A percentile compares a stretch with the other conserved stretches of the same genome.
Evolutionary conservation across 2,797 vertebrate species (phyloP).

Genomic region (Anguilla obscura): DNA sequence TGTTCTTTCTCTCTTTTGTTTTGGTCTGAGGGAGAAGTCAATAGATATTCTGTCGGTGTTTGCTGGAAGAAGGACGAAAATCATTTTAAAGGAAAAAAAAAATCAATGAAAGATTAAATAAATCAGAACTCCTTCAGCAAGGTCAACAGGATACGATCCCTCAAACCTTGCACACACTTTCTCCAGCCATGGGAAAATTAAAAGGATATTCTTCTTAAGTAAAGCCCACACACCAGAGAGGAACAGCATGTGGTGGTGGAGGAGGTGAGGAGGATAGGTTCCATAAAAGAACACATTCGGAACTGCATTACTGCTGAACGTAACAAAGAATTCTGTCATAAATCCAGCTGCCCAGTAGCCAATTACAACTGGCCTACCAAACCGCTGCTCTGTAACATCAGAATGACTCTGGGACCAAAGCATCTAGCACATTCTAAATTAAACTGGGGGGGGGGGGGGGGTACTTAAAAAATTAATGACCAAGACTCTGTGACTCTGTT

Average conservation of each 20-base stretch:
- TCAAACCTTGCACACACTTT: neutral
- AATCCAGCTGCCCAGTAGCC: neutral
- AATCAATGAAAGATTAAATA: slow-evolving; percentile 34
- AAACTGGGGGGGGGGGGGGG: neutral
- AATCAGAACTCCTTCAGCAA: slow-evolving; percentile 21
- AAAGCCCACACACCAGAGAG: neutral
- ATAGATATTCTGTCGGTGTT: slow-evolving; percentile 19
- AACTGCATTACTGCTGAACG: slow-evolving; percentile 6
- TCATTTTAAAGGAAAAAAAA: slow-evolving; percentile 15
- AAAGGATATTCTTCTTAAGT: slow-evolving; percentile 31
- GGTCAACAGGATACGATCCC: slow-evolving; percentile 26
- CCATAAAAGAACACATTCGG: neutral
- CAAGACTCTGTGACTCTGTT: neutral
- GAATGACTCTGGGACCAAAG: neutral
- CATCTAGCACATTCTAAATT: neutral
- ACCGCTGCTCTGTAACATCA: neutral
- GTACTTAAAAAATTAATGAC: neutral
- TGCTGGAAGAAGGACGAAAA: slow-evolving; percentile 12
- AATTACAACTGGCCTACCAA: neutral
- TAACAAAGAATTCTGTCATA: neutral
- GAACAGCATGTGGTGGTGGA: neutral
- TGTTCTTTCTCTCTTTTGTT: neutral
- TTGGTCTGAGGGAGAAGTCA: neutral
- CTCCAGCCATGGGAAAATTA: slow-evolving; percentile 16
- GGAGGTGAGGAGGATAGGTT: neutral